Evolutionary conservation across 1,140 invertebrate species (phyloP).

Genomic region (Dendrolimus punctatus): DNA sequence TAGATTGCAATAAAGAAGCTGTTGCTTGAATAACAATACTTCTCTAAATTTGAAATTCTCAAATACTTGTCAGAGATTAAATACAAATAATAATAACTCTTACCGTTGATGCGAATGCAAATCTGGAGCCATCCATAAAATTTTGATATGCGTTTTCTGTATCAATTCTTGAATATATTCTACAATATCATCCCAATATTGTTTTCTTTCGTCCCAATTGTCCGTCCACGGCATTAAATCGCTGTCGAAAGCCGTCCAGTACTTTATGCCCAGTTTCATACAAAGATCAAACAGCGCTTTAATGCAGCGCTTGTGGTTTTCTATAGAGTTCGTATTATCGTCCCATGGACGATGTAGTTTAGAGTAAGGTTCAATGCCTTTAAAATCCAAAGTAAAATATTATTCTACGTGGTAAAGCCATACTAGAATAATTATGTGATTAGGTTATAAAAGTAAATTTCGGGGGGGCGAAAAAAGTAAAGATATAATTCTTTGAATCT

Average conservation of each 20-base stretch:
- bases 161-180: conserved; percentile 73
- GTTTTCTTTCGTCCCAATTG: conserved; percentile 70
- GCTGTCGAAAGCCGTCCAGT: conserved; percentile 77
- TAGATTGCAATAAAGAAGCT: no score
- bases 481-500: no score
- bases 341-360: conserved; percentile 69
- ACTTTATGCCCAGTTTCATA: conserved; percentile 75
- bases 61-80: no score
- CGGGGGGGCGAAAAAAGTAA: no score
- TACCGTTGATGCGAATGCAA: conserved; percentile 75
- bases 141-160: conserved; percentile 72
- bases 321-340: conserved; percentile 71
- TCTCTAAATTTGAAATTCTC: no score
- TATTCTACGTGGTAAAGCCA: no score
- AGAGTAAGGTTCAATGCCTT: no score
- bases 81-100: conserved; percentile 1
- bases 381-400: no score
- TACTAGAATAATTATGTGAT: no score
- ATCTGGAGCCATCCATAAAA: conserved; percentile 77
- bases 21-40: no score
- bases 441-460: no score
- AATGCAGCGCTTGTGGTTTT: conserved; percentile 75
- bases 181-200: conserved; percentile 74
- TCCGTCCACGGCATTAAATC: conserved; percentile 68
- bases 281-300: conserved; percentile 78